Percentiles rank a stretch among this genome's conserved stretches.
Evolutionary conservation across 2,113 vertebrate species (phyloP).

Genomic region (Clarias macrocephalus): DNA sequence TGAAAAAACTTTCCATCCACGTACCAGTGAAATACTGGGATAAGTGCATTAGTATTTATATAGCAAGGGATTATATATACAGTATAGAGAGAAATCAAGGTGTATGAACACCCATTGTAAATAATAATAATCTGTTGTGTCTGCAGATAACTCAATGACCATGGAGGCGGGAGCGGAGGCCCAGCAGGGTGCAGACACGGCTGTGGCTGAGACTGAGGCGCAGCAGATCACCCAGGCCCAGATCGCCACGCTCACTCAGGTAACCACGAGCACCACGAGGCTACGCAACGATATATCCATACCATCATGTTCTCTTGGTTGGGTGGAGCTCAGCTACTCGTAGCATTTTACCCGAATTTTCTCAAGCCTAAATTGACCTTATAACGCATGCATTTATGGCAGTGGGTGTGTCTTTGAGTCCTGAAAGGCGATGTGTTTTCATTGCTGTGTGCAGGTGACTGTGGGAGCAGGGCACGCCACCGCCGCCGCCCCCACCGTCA

Average conservation of each 20-base stretch:
- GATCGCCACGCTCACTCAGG: conserved; percentile 93
- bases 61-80: no score
- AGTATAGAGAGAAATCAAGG: no score
- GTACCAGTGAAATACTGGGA: no score
- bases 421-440: not conserved
- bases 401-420: not conserved
- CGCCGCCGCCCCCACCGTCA: conserved; percentile 86
- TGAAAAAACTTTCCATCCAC: no score
- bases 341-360: not conserved
- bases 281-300: not conserved
- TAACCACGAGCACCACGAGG: conserved; percentile 49
- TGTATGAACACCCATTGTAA: no score
- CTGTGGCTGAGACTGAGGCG: conserved; percentile 89
- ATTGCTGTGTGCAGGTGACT: conserved; percentile 75
- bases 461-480: conserved; percentile 87
- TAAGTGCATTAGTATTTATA: no score
- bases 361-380: not conserved
- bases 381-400: not conserved
- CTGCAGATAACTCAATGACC: conserved; percentile 91
- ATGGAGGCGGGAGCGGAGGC: conserved; percentile 97
- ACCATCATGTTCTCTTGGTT: not conserved
- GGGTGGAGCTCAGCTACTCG: not conserved
- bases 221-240: conserved; percentile 75
- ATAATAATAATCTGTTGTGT: not conserved
- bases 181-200: conserved; percentile 93